Conservation (phyloP, 2,888 invertebrate genomes). For the Eustalomyia histrio region DNA sequence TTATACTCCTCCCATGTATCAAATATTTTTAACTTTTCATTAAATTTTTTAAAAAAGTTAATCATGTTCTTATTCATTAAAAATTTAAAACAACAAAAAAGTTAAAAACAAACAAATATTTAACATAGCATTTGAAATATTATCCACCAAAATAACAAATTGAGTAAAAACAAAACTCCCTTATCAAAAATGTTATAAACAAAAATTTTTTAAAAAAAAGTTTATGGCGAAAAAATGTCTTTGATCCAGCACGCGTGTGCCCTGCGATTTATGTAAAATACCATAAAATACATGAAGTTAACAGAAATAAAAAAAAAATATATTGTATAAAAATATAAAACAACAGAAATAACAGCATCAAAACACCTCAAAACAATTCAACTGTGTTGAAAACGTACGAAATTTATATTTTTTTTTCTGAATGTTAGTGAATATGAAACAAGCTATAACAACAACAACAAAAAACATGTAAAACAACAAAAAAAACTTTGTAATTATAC, state of each 20-base stretch:
- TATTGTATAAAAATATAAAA: constrained; percentile 5
- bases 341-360: not conserved
- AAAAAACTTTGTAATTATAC: constrained; percentile 29
- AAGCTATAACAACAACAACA: no score
- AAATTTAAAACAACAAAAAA: not conserved
- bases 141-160: constrained; percentile 5
- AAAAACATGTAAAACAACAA: not conserved
- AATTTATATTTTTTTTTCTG: not conserved
- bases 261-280: constrained; percentile 35
- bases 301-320: not conserved
- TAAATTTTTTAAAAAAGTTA: not conserved
- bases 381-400: not conserved
- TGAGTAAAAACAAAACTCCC: not conserved
- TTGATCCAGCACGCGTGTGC: constrained; percentile 49
- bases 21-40: not conserved
- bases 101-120: not conserved
- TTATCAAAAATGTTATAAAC: not conserved
- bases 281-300: constrained; percentile 11
- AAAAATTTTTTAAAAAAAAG: constrained; percentile 23
- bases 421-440: constrained; percentile 6
- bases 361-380: constrained; percentile 28
- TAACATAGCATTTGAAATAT: not conserved
- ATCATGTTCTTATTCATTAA: not conserved
- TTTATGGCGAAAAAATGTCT: constrained; percentile 53
- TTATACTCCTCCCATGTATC: not conserved